A percentile compares a stretch with the other conserved stretches of the same genome.
Conservation (phyloP, 2,888 invertebrate species). For the Acleris holmiana region DNA sequence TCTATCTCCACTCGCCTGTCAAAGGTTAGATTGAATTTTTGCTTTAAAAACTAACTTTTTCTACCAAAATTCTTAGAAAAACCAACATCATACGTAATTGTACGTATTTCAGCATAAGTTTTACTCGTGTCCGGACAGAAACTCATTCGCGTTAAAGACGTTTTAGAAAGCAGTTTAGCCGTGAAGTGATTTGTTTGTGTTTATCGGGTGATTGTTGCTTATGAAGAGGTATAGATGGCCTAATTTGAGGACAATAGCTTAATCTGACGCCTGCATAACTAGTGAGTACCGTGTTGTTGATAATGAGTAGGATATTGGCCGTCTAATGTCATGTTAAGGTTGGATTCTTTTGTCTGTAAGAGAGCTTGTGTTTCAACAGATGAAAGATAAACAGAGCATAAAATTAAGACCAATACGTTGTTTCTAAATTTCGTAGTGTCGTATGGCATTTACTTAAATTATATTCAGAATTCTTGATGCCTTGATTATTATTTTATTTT, state of each 20-base stretch:
- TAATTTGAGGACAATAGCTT: conserved; percentile 66
- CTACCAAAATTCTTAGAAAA: neutral
- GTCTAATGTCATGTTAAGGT: neutral
- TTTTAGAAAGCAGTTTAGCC: conserved; percentile 29
- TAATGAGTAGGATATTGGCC: conserved; percentile 16
- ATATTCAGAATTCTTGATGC: neutral
- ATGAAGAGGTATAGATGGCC: conserved; percentile 52
- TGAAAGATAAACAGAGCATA: neutral
- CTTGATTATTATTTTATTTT: too few species aligned
- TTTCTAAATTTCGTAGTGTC: neutral
- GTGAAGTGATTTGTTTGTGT: conserved; percentile 37
- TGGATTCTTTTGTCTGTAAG: conserved; percentile 15
- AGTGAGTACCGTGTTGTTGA: conserved; percentile 45
- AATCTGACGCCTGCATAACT: conserved; percentile 39
- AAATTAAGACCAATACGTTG: neutral
- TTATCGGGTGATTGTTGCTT: conserved; percentile 34
- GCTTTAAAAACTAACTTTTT: conserved; percentile 17
- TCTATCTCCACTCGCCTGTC: conserved; percentile 19
- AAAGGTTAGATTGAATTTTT: conserved; percentile 30
- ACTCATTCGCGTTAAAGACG: neutral
- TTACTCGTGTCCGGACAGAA: neutral
- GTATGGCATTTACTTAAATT: neutral
- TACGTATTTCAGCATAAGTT: conserved; percentile 5
- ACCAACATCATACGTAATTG: neutral
- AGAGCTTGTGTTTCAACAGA: neutral